A percentile compares a stretch with the other conserved stretches of the same genome.
These are phyloP conservation scores for Melanophora roralis DNA, from an alignment of 2,888 invertebrate genomes.

Conservation along the genomic window DNA sequence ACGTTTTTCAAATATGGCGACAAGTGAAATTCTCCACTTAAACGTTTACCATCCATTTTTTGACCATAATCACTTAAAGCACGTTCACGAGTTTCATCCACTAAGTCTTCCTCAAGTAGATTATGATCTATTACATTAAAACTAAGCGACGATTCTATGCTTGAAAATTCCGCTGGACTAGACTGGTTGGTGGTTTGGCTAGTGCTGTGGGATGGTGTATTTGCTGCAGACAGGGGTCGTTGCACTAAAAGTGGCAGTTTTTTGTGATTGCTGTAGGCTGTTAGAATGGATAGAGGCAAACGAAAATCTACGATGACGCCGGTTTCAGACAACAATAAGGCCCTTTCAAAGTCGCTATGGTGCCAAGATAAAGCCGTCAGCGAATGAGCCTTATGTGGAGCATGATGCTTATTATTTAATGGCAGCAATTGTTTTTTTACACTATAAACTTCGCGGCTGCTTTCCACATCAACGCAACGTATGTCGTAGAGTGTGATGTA, in stretches of 20 bases:
- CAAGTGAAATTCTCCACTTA: conserved; percentile 85
- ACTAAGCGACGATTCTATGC: conserved; percentile 66
- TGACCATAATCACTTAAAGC: conserved; percentile 86
- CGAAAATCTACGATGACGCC: conserved; percentile 73
- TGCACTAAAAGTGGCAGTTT: conserved; percentile 72
- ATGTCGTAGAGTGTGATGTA: conserved; percentile 91
- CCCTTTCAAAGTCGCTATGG: conserved; percentile 81
- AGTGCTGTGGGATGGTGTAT: conserved; percentile 65
- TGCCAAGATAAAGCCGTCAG: conserved; percentile 93
- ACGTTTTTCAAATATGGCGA: conserved; percentile 86
- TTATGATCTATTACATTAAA: conserved; percentile 69
- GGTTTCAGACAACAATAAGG: conserved; percentile 73
- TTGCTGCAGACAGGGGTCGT: conserved; percentile 66
- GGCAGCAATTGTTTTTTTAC: conserved; percentile 83
- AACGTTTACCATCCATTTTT: conserved; percentile 86
- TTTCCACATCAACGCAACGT: conserved; percentile 85
- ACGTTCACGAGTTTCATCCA: conserved; percentile 81
- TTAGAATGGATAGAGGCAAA: conserved; percentile 72
- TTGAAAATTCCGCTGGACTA: conserved; percentile 63
- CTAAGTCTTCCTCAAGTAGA: conserved; percentile 69
- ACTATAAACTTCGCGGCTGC: conserved; percentile 85
- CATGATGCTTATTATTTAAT: conserved; percentile 70
- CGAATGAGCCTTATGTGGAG: conserved; percentile 68
- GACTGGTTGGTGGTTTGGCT: conserved; percentile 49
- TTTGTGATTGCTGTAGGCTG: conserved; percentile 73